A percentile compares a stretch with the other conserved stretches of the same genome.
Conservation (phyloP, 2,113 vertebrate genomes). For the Psephotus haematonotus region DNA sequence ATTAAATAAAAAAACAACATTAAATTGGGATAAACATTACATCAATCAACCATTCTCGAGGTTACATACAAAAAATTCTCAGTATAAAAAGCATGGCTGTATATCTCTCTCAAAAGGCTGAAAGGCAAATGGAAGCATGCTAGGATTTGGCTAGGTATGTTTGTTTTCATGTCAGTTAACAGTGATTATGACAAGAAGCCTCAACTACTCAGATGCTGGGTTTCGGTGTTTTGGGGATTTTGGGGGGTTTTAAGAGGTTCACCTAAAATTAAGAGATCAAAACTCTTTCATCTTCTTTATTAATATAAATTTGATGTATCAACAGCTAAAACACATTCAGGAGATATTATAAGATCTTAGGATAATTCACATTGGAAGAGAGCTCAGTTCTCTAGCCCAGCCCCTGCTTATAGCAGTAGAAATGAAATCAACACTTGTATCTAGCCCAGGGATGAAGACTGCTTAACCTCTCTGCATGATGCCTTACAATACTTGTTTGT, state of each 20-base stretch:
- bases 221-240: not conserved
- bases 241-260: not conserved
- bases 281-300: not conserved
- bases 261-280: not conserved
- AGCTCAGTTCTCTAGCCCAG: not conserved
- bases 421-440: not conserved
- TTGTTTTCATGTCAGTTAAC: not conserved
- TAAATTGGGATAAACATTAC: not conserved
- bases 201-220: not conserved
- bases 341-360: not conserved
- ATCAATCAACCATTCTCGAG: not conserved
- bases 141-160: not conserved
- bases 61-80: not conserved
- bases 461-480: not conserved
- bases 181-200: not conserved
- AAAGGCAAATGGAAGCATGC: not conserved
- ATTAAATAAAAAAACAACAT: not conserved
- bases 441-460: not conserved
- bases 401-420: not conserved
- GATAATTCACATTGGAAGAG: not conserved
- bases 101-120: not conserved
- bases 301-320: not conserved
- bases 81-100: not conserved
- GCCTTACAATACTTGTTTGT: not conserved
- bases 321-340: not conserved